A percentile compares a stretch with the other conserved stretches of the same genome.
Evolutionary conservation across 2,888 invertebrate genomes (phyloP).

Genomic region (Sussaba pulchella): DNA sequence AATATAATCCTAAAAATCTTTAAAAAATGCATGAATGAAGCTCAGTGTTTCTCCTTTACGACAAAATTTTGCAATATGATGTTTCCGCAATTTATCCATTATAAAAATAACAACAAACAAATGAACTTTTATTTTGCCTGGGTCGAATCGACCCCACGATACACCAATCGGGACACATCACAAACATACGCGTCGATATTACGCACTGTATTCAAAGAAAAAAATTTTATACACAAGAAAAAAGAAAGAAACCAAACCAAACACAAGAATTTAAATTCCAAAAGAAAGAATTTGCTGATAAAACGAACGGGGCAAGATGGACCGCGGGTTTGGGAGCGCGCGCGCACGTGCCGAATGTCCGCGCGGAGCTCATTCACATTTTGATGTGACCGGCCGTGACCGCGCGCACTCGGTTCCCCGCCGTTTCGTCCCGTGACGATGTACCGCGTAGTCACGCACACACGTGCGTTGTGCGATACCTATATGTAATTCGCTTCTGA

Average conservation of each 20-base stretch:
- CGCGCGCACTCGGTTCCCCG: slow-evolving; percentile 64
- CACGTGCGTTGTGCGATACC: slow-evolving; percentile 10
- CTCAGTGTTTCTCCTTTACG: too few relatives aligned
- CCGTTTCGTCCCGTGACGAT: slow-evolving; percentile 49
- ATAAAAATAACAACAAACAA: too few relatives aligned
- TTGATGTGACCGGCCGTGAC: slow-evolving; percentile 68
- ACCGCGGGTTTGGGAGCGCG: slow-evolving; percentile 4
- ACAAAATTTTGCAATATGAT: too few relatives aligned
- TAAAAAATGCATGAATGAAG: too few relatives aligned
- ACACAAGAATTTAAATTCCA: not conserved
- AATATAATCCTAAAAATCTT: too few relatives aligned
- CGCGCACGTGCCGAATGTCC: slow-evolving; percentile 64
- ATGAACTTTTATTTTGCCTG: too few relatives aligned
- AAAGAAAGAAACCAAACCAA: not conserved
- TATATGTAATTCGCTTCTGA: not conserved
- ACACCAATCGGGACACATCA: too few relatives aligned
- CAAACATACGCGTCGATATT: too few relatives aligned
- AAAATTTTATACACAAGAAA: too few relatives aligned
- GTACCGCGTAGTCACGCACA: slow-evolving; percentile 31
- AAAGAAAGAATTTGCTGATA: not conserved
- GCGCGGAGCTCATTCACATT: slow-evolving; percentile 66
- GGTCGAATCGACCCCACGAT: too few relatives aligned
- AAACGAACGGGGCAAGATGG: not conserved
- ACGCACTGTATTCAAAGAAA: too few relatives aligned
- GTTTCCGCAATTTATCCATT: too few relatives aligned